Percentiles rank a stretch among this genome's conserved stretches.
Evolutionary conservation across 2,797 vertebrate species (phyloP).

Genomic region (Caiman crocodilus): DNA sequence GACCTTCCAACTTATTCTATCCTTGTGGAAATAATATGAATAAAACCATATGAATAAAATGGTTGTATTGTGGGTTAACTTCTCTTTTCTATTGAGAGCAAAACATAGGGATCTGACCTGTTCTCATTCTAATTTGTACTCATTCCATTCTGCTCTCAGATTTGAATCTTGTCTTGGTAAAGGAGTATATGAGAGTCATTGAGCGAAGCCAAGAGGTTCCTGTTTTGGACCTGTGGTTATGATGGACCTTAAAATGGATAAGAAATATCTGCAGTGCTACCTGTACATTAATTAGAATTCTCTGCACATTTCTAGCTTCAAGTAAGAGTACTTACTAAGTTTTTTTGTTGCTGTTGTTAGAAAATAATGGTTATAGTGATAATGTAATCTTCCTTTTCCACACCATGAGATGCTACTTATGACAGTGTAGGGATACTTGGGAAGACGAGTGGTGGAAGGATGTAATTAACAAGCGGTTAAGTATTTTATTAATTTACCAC

Average conservation of each 20-base stretch:
- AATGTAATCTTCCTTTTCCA: slow-evolving; percentile 52
- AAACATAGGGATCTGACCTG: background rate
- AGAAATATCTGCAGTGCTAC: background rate
- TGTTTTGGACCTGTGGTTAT: slow-evolving; percentile 36
- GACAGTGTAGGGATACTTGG: slow-evolving; percentile 43
- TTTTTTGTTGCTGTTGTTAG: slow-evolving; percentile 44
- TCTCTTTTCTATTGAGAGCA: background rate
- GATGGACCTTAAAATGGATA: slow-evolving; percentile 8
- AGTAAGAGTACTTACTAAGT: slow-evolving; percentile 55
- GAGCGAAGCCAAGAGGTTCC: slow-evolving; percentile 33
- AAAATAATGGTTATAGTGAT: slow-evolving; percentile 72
- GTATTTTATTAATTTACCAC: slow-evolving; percentile 70
- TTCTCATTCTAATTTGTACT: slow-evolving; percentile 7
- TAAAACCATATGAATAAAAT: too few relatives aligned
- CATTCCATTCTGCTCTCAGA: background rate
- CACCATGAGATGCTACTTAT: slow-evolving; percentile 30
- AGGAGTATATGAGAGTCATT: background rate
- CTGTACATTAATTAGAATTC: slow-evolving; percentile 60
- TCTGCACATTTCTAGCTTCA: slow-evolving; percentile 13
- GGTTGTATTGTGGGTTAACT: background rate
- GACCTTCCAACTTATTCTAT: background rate
- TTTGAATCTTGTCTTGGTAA: background rate
- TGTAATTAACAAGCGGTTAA: slow-evolving; percentile 67
- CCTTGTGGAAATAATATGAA: too few relatives aligned
- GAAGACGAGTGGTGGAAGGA: slow-evolving; percentile 55